A percentile compares a stretch with the other conserved stretches of the same genome.
phyloP scores from a whole-genome alignment of 2,888 invertebrate species.

The Oeneis ivallda region DNA sequence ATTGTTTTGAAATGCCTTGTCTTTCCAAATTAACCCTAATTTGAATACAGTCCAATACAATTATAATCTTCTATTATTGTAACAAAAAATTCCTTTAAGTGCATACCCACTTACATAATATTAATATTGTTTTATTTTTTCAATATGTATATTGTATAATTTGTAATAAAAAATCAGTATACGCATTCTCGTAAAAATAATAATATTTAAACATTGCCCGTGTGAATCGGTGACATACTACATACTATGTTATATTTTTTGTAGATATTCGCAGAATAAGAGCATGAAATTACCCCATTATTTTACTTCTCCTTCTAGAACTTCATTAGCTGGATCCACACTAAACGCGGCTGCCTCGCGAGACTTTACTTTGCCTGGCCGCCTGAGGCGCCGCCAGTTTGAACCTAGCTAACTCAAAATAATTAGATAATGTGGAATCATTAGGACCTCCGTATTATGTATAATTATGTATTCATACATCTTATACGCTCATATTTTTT shows the following conservation, averaged over 20 bases:
- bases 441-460: no score
- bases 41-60: no score
- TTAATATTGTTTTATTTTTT: no score
- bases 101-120: no score
- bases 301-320: constrained; percentile 17
- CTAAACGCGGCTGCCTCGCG: not conserved
- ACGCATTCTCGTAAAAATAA: constrained; percentile 63
- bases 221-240: constrained; percentile 71
- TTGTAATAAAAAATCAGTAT: not conserved
- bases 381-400: not conserved
- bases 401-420: not conserved
- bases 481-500: not conserved
- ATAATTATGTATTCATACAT: no score
- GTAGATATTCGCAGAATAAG: constrained; percentile 64
- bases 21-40: no score
- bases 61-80: no score
- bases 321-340: constrained; percentile 18
- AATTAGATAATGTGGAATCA: not conserved
- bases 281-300: constrained; percentile 74
- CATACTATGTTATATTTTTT: constrained; percentile 50
- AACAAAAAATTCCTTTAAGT: no score
- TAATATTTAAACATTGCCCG: constrained; percentile 58
- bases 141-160: not conserved
- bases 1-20: no score
- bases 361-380: not conserved